Percentiles rank a stretch among this genome's conserved stretches.
Evolutionary conservation across 30 jellyfish, hydroid and myxozoan genomes (phyloP).

Genomic region (Hydra vulgaris): DNA sequence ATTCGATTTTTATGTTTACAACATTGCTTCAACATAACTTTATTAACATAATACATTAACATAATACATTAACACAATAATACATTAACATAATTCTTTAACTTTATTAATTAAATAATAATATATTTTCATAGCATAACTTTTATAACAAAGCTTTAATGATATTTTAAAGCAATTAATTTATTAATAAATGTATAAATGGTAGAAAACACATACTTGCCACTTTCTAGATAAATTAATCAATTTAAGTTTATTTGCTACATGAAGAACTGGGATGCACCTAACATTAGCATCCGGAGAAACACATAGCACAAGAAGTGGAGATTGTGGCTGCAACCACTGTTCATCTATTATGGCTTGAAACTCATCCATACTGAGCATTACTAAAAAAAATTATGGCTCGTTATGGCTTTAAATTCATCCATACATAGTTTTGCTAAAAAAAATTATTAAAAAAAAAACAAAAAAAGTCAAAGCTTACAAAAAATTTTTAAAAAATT

Average conservation of each 20-base stretch:
- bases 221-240: conserved; percentile 62
- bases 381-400: conserved; percentile 30
- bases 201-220: conserved; percentile 50
- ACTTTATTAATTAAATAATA: no score
- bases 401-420: no score
- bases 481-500: no score
- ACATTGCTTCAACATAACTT: no score
- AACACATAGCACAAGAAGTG: conserved; percentile 76
- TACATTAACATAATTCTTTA: no score
- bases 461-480: neutral
- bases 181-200: no score
- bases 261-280: conserved; percentile 40
- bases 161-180: no score
- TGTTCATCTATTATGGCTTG: conserved; percentile 64
- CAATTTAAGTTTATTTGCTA: conserved; percentile 51
- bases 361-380: conserved; percentile 52
- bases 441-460: no score
- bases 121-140: neutral
- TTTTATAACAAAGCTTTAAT: neutral
- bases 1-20: no score
- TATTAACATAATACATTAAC: no score
- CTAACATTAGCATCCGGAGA: conserved; percentile 33
- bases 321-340: conserved; percentile 74
- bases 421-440: neutral
- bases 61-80: no score